Evolutionary conservation across 2,113 vertebrate species (phyloP), one percentile per base, ranked within the genome.

Genomic region (Hippopotamus amphibius): DNA sequence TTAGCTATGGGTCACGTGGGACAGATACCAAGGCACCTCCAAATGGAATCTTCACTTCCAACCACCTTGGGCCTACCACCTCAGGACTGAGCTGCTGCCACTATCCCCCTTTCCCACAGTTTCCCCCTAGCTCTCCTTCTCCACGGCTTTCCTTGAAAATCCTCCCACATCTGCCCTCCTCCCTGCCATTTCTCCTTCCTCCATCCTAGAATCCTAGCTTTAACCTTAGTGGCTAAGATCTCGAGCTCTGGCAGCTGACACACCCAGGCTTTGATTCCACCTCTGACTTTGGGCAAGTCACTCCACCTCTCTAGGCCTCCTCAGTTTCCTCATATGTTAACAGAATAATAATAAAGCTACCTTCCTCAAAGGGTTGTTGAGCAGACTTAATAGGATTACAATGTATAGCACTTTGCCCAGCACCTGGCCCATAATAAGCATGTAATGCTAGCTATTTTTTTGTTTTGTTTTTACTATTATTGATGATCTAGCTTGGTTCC

Each of bases 301-400:
- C 77, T 91, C 83, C 19, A 90, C 57, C 71, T 72, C 28, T 71
- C 57, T 85, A 94, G 66, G 81, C 43, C 21, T 88, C 84, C 96
- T 94, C 46, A 48, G 93, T 90, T 89, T 96, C 71, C 88, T 53
- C n/a, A 63, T 77, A 90, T 96, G 53, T 72, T 71, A 93, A 48
- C 74, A 61, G 72, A 94, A 82, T 79, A 71, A 57, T 83, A 28
- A 76, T 15, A 89, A 71, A 7, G 53, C 66, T 71, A 68, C 33
- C 79, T 46, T 43, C 63, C 79, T 95, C 71, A 61, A 3, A 93
- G 63, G 59, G 57, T 13, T 83, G 59, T 22, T 90, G 4, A 8
- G 48, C 0, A 3, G 76, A n/a, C 76, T 74, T 86, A 85, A 65
- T 3, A 37, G 88, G 53, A 66, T 65, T 50, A 46, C 24, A 84